These are phyloP conservation scores for Brachypterus glaber DNA, from an alignment of 2,888 invertebrate species.

Conservation along the genomic window DNA sequence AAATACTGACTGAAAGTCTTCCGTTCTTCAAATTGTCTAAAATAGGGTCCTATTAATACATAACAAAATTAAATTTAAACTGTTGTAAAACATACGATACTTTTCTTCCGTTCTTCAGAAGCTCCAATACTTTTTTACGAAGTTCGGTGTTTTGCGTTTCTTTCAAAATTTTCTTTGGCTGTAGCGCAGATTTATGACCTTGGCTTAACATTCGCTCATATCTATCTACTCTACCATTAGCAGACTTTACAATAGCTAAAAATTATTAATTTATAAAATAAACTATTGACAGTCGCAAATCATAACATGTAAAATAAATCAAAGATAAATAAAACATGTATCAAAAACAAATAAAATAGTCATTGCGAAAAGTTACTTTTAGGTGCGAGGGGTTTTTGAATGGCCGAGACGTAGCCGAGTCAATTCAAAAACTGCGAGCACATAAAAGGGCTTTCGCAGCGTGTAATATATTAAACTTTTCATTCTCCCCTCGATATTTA, in stretches of 20 bases:
- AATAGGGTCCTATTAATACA: slow-evolving; percentile 18
- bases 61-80: background rate
- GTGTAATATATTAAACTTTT: too few relatives aligned
- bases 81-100: slow-evolving; percentile 49
- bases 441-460: too few relatives aligned
- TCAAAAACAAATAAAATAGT: too few relatives aligned
- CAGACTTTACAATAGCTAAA: slow-evolving; percentile 8
- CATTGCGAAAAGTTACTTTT: too few relatives aligned
- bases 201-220: slow-evolving; percentile 39
- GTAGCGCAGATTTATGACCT: slow-evolving; percentile 36
- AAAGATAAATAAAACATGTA: slow-evolving; percentile 3
- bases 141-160: slow-evolving; percentile 33
- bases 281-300: background rate
- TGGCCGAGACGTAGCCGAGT: too few relatives aligned
- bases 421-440: too few relatives aligned
- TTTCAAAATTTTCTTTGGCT: slow-evolving; percentile 36
- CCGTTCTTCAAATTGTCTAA: slow-evolving; percentile 58
- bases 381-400: too few relatives aligned
- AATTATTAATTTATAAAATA: slow-evolving; percentile 3
- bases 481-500: too few relatives aligned
- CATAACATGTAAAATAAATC: background rate
- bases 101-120: slow-evolving; percentile 54
- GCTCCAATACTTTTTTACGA: slow-evolving; percentile 38
- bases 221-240: slow-evolving; percentile 33
- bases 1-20: slow-evolving; percentile 72